A percentile compares a stretch with the other conserved stretches of the same genome.
phyloP scores from a whole-genome alignment of 2,797 vertebrate species.

The Dryobates pubescens region DNA sequence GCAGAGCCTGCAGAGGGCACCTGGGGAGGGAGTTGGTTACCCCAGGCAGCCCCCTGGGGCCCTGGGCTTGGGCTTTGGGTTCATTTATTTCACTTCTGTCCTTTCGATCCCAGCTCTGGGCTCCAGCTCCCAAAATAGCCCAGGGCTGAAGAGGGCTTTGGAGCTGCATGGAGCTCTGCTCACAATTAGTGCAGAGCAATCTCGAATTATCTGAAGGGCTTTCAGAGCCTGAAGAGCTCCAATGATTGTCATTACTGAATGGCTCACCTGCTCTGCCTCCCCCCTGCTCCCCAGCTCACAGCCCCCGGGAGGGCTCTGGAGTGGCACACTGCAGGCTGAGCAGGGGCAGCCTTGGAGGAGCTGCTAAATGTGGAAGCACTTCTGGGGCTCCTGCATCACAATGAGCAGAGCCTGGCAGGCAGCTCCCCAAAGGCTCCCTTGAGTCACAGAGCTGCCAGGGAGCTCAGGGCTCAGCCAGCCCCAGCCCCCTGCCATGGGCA shows the following conservation, averaged over 20 bases:
- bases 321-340: constrained; percentile 65
- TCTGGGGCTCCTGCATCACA: constrained; percentile 54
- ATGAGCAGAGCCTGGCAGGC: background rate
- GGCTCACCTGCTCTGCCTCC: constrained; percentile 73
- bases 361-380: constrained; percentile 75
- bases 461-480: too few species aligned
- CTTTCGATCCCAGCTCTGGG: background rate
- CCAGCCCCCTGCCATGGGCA: too few species aligned
- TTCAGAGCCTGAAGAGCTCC: constrained; percentile 70
- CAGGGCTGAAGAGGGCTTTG: constrained; percentile 61
- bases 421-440: background rate
- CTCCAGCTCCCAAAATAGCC: constrained; percentile 64
- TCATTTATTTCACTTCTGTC: background rate
- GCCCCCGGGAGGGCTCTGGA: constrained; percentile 59
- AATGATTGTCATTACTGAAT: constrained; percentile 73
- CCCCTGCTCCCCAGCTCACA: constrained; percentile 74
- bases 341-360: constrained; percentile 66
- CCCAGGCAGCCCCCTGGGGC: too few species aligned
- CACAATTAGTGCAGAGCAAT: constrained; percentile 74
- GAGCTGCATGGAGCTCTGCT: constrained; percentile 69
- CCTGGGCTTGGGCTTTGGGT: too few species aligned
- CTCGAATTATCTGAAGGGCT: constrained; percentile 77
- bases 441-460: too few species aligned
- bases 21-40: too few species aligned
- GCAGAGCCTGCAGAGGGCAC: background rate